These are phyloP conservation scores for Tethya wilhelma DNA, from an alignment of 37 sponge, comb jelly and placozoan species.

Conservation along the genomic window DNA sequence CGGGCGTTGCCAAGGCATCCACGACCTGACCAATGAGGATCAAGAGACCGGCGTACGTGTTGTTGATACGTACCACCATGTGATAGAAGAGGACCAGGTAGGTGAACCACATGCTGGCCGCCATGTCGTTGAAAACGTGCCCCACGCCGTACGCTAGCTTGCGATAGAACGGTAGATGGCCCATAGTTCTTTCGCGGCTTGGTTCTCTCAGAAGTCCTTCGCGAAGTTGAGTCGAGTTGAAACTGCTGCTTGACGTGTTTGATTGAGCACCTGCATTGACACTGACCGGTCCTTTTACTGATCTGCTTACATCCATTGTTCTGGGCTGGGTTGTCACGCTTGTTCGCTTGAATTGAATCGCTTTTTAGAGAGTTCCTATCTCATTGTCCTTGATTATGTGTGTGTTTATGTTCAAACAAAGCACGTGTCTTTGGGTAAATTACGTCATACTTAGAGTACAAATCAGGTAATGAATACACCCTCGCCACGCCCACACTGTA, in stretches of 20 bases:
- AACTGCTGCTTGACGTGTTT: not conserved
- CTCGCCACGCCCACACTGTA: not conserved
- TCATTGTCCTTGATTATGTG: too few relatives aligned
- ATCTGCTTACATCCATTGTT: too few relatives aligned
- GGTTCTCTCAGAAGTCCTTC: not conserved
- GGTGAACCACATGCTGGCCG: constrained; percentile 97
- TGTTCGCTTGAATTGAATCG: too few relatives aligned
- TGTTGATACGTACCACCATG: constrained; percentile 63
- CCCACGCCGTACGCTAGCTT: constrained; percentile 85
- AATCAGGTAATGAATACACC: too few relatives aligned
- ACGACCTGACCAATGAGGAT: constrained; percentile 94
- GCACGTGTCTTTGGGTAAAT: too few relatives aligned
- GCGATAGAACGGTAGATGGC: constrained; percentile 26
- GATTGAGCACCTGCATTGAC: too few relatives aligned
- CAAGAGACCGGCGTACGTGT: constrained; percentile 81
- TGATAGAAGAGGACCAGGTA: constrained; percentile 92
- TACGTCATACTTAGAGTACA: too few relatives aligned
- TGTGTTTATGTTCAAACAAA: too few relatives aligned
- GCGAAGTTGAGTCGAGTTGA: not conserved
- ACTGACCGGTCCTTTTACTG: too few relatives aligned
- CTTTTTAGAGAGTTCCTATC: too few relatives aligned
- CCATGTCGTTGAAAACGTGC: constrained; percentile 96
- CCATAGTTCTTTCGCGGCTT: not conserved
- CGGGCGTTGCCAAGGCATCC: constrained; percentile 88
- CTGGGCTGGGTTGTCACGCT: too few relatives aligned